These are phyloP conservation scores for Nyctibius bracteatus DNA, from an alignment of 2,113 vertebrate genomes.

Conservation along the genomic window DNA sequence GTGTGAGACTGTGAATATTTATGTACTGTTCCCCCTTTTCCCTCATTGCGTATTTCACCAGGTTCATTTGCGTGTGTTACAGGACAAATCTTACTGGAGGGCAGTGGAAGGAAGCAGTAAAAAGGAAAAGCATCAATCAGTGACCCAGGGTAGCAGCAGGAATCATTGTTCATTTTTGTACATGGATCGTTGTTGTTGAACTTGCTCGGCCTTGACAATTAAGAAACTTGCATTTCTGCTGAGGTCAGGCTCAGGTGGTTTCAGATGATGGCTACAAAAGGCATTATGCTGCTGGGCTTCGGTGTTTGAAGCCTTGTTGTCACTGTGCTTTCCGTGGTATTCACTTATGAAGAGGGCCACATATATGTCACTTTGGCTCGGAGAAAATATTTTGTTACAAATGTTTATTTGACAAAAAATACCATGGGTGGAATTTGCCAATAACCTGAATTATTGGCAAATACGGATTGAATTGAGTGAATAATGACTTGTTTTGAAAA, in stretches of 20 bases:
- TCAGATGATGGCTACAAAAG: neutral
- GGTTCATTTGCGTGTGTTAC: conserved; percentile 70
- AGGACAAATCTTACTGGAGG: conserved; percentile 72
- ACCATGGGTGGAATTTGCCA: neutral
- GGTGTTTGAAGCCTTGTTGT: neutral
- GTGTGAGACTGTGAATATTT: conserved; percentile 77
- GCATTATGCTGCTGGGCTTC: neutral
- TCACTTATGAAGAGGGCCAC: neutral
- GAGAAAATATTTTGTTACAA: neutral
- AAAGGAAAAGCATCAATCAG: conserved; percentile 53
- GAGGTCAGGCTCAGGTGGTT: conserved; percentile 2
- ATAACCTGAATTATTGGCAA: neutral
- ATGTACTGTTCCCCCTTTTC: conserved; percentile 76
- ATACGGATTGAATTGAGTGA: neutral
- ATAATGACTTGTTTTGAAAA: neutral
- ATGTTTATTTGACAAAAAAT: neutral
- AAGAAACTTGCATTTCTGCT: neutral
- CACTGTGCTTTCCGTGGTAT: neutral
- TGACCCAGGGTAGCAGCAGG: neutral
- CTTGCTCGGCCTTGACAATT: conserved; percentile 9
- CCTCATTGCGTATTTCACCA: conserved; percentile 74
- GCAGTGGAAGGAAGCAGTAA: conserved; percentile 50
- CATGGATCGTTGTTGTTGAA: neutral
- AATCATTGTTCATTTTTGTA: neutral
- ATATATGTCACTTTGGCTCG: neutral